Evolutionary conservation across 2,888 invertebrate species (phyloP).

Genomic region (Globia sparganii): DNA sequence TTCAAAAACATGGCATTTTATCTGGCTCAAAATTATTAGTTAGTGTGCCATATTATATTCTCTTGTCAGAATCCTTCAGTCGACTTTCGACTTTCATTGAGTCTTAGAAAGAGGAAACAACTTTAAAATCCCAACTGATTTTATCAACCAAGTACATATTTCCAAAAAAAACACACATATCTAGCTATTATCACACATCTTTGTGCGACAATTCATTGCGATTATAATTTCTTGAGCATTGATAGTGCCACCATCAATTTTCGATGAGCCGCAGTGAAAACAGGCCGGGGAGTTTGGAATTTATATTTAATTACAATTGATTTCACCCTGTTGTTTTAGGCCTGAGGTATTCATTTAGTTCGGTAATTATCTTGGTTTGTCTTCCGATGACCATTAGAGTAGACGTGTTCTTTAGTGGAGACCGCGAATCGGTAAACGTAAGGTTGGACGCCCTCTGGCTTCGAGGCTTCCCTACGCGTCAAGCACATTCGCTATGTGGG

Average conservation of each 20-base stretch:
- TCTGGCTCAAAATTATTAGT: not conserved
- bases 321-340: conserved; percentile 57
- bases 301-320: conserved; percentile 63
- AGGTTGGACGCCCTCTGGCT: too few relatives aligned
- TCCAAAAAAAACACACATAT: conserved; percentile 6
- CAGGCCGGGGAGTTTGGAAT: conserved; percentile 35
- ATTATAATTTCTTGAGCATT: conserved; percentile 58
- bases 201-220: conserved; percentile 46
- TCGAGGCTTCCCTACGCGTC: too few relatives aligned
- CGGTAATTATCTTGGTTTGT: conserved; percentile 1
- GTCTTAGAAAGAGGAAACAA: not conserved
- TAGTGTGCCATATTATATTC: not conserved
- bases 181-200: conserved; percentile 18
- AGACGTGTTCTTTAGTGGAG: too few relatives aligned
- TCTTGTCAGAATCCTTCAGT: not conserved
- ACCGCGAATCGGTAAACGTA: too few relatives aligned
- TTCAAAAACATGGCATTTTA: not conserved
- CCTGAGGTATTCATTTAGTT: conserved; percentile 31
- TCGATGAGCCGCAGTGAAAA: conserved; percentile 47
- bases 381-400: too few relatives aligned
- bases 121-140: not conserved
- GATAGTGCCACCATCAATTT: conserved; percentile 63
- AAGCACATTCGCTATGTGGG: too few relatives aligned
- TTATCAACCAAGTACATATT: not conserved
- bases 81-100: not conserved